phyloP scores from a whole-genome alignment of 2,113 vertebrate genomes.

The Saccopteryx bilineata region DNA sequence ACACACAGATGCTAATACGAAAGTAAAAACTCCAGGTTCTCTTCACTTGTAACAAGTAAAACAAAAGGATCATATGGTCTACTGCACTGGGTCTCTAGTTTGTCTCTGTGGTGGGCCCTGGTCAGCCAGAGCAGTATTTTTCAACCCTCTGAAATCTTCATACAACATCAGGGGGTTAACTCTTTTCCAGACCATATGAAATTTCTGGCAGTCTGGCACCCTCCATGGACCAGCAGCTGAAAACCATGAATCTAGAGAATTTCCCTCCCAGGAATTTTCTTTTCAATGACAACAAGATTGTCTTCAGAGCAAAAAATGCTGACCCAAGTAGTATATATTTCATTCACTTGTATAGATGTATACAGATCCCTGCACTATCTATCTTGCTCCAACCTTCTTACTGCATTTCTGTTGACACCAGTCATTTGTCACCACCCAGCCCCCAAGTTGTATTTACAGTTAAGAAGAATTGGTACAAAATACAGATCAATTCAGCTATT shows the following conservation, averaged over 20 bases:
- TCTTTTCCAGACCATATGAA: no score
- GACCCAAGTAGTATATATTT: not conserved
- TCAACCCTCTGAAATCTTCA: no score
- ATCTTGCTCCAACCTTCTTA: not conserved
- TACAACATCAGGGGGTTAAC: no score
- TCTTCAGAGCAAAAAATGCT: slow-evolving; percentile 47
- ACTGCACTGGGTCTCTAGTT: not conserved
- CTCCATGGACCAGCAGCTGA: no score
- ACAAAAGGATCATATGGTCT: not conserved
- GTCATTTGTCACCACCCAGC: not conserved
- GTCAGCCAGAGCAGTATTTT: not conserved
- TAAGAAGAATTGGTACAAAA: slow-evolving; percentile 82
- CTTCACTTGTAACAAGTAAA: slow-evolving; percentile 66
- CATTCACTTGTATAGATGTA: not conserved
- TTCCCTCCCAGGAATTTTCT: not conserved
- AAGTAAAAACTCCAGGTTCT: slow-evolving; percentile 69
- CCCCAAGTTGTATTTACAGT: slow-evolving; percentile 63
- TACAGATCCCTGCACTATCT: not conserved
- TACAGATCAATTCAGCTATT: slow-evolving; percentile 78
- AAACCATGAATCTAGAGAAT: not conserved
- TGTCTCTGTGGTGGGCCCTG: not conserved
- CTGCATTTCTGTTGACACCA: not conserved
- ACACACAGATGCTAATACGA: not conserved
- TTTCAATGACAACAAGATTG: slow-evolving; percentile 55
- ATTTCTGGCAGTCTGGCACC: no score